These are phyloP conservation scores for Paratrypauchen microcephalus DNA, from an alignment of 2,797 vertebrate species.

Conservation along the genomic window DNA sequence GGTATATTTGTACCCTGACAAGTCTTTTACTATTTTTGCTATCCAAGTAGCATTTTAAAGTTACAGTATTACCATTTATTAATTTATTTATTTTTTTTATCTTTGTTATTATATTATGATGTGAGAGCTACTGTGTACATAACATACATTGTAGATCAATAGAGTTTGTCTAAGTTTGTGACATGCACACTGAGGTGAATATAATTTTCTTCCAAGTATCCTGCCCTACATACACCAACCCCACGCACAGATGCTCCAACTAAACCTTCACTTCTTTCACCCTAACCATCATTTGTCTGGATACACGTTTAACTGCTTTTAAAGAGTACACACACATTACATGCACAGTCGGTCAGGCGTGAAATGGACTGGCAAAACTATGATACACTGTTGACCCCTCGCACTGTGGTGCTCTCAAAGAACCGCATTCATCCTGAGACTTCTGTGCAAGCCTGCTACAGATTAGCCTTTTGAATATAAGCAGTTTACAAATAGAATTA, in stretches of 20 bases:
- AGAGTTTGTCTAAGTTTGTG: neutral
- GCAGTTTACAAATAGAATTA: conserved; percentile 33
- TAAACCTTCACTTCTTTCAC: neutral
- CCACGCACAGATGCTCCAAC: neutral
- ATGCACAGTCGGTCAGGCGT: conserved; percentile 16
- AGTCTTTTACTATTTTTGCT: no score
- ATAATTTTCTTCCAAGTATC: neutral
- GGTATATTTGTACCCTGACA: no score
- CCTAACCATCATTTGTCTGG: neutral
- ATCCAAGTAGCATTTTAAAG: no score
- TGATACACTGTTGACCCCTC: conserved; percentile 40
- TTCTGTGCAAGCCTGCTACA: conserved; percentile 16
- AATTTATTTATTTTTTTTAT: no score
- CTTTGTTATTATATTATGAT: no score
- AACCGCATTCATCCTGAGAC: conserved; percentile 30
- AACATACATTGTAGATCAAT: no score
- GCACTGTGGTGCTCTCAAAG: conserved; percentile 20
- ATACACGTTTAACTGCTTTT: conserved; percentile 9
- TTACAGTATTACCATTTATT: no score
- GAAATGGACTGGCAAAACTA: conserved; percentile 19
- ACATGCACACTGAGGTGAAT: neutral
- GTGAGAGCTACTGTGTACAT: no score
- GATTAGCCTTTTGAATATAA: conserved; percentile 34
- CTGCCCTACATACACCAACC: neutral
- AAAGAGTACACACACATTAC: conserved; percentile 2